Conservation (phyloP, 1,140 invertebrate genomes). For the Drosophila gunungcola region DNA sequence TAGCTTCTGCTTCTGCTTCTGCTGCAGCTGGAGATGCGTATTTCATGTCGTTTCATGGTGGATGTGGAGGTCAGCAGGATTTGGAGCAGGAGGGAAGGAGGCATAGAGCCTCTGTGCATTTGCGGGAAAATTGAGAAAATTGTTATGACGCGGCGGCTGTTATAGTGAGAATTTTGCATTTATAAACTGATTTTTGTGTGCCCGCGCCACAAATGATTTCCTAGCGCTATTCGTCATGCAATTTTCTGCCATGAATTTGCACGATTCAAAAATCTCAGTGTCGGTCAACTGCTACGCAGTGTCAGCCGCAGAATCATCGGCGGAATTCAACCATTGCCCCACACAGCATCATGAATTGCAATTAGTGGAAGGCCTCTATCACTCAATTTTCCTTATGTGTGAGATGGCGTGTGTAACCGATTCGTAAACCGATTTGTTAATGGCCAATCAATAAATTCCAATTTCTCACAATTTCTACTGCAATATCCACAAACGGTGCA, state of each 20-base stretch:
- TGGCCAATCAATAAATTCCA: constrained; percentile 84
- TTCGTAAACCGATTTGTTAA: constrained; percentile 71
- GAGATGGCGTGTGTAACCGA: constrained; percentile 3
- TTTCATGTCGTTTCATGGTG: constrained; percentile 41
- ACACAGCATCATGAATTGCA: constrained; percentile 24
- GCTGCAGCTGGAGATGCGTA: constrained; percentile 26
- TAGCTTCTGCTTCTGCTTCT: constrained; percentile 32
- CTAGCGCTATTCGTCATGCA: constrained; percentile 46
- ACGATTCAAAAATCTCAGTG: constrained; percentile 54
- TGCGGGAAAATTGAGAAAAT: constrained; percentile 51
- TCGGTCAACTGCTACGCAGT: constrained; percentile 46
- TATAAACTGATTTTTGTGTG: constrained; percentile 76
- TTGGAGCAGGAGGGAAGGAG: not conserved
- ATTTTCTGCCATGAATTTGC: constrained; percentile 17
- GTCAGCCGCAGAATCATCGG: constrained; percentile 9
- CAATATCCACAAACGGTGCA: constrained; percentile 80
- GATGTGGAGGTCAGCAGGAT: not conserved
- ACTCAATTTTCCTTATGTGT: constrained; percentile 29
- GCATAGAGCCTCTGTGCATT: constrained; percentile 7
- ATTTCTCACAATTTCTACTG: constrained; percentile 81
- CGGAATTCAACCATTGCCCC: not conserved
- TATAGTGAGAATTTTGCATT: constrained; percentile 80
- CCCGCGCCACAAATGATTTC: constrained; percentile 27
- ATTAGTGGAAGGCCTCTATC: constrained; percentile 36
- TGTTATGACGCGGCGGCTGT: constrained; percentile 64